Conservation (phyloP, 2,888 invertebrate genomes). For the Lucinisca nassula region DNA sequence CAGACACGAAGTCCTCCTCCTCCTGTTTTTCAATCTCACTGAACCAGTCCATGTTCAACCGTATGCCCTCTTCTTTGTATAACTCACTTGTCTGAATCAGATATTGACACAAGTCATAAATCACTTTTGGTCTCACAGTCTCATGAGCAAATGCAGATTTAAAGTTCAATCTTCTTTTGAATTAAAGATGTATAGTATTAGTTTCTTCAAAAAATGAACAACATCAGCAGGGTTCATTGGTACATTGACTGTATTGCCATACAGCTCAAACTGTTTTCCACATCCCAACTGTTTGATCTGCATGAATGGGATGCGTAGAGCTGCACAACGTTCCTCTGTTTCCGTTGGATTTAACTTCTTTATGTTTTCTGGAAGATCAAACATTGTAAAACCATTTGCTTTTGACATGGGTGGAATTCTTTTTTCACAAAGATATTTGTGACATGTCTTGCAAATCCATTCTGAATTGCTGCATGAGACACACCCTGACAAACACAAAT, state of each 20-base stretch:
- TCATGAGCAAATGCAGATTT: slow-evolving; percentile 43
- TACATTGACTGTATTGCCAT: slow-evolving; percentile 61
- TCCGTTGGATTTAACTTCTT: slow-evolving; percentile 27
- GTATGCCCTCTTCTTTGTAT: slow-evolving; percentile 46
- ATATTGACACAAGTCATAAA: slow-evolving; percentile 49
- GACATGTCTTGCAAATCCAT: slow-evolving; percentile 58
- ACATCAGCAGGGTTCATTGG: slow-evolving; percentile 52
- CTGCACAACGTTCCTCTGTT: slow-evolving; percentile 48
- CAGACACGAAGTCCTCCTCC: slow-evolving; percentile 6
- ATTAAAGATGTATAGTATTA: slow-evolving; percentile 48
- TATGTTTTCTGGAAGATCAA: neutral
- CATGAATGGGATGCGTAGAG: slow-evolving; percentile 57
- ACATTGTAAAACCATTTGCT: slow-evolving; percentile 39
- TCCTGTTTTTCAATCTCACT: neutral
- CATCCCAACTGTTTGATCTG: slow-evolving; percentile 48
- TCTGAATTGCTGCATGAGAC: no score
- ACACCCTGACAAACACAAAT: no score
- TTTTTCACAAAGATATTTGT: slow-evolving; percentile 23
- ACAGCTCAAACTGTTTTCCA: slow-evolving; percentile 52
- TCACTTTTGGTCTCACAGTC: slow-evolving; percentile 47
- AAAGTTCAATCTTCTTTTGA: slow-evolving; percentile 26
- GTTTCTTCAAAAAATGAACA: slow-evolving; percentile 29
- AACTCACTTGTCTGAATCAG: slow-evolving; percentile 54
- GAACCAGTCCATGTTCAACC: slow-evolving; percentile 36
- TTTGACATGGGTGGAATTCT: slow-evolving; percentile 41